Percentiles rank a stretch among this genome's conserved stretches.
Evolutionary conservation across 2,888 invertebrate genomes (phyloP).

Genomic region (Pheosia gnoma): DNA sequence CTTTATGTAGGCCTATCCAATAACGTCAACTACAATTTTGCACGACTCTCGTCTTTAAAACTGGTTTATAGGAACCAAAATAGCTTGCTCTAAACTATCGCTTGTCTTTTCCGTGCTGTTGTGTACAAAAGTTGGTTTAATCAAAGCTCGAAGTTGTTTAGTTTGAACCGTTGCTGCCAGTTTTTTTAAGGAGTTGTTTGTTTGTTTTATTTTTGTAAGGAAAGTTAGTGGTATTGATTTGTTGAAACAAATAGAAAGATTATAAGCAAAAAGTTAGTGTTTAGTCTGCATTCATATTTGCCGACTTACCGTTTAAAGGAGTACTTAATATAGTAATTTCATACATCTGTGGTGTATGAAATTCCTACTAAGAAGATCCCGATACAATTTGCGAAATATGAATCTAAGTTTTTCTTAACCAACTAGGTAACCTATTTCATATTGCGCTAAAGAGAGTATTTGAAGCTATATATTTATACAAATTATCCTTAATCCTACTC

Average conservation of each 20-base stretch:
- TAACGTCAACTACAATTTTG: conserved; percentile 6
- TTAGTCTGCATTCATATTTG: background rate
- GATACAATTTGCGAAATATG: too few relatives aligned
- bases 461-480: too few relatives aligned
- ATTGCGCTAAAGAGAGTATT: too few relatives aligned
- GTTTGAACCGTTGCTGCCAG: conserved; percentile 29
- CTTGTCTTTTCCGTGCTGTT: conserved; percentile 21
- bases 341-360: too few relatives aligned
- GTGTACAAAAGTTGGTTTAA: conserved; percentile 34
- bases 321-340: too few relatives aligned
- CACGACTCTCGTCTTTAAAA: conserved; percentile 6
- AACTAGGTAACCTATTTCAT: too few relatives aligned
- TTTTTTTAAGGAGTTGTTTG: conserved; percentile 26
- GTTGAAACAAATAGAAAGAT: background rate
- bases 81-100: conserved; percentile 11
- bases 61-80: background rate
- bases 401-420: too few relatives aligned
- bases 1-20: conserved; percentile 16
- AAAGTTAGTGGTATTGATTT: conserved; percentile 7
- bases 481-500: too few relatives aligned
- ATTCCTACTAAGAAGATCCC: too few relatives aligned
- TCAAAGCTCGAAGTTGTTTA: conserved; percentile 36
- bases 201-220: conserved; percentile 23
- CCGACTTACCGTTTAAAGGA: too few relatives aligned
- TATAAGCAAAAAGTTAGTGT: background rate